Base-by-base conservation (phyloP, 2,797 vertebrate species). In the Alosa sapidissima region DNA sequence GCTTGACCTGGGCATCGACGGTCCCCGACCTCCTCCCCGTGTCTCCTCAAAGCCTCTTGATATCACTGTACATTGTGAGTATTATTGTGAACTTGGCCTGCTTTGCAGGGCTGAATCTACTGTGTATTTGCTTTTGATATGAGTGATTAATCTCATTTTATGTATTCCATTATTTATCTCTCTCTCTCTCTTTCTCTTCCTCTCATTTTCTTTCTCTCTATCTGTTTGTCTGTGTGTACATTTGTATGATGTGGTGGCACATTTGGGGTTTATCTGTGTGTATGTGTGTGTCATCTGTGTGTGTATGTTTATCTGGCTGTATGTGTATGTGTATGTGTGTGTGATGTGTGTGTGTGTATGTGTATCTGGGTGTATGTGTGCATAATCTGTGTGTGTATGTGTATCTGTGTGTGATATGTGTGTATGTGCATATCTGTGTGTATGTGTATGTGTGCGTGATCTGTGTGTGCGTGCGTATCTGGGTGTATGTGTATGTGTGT, bases 21-120 rank as follows among this genome's bases (percentile, higher is more conserved):
- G 90, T 48, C 92, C 90, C 36, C 83, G 86, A 8, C n/a, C 89
- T n/a, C 54, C 85, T 75, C 45, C 58, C 4, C 81, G 1, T 83
- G 11, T 86, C 3, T 91, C 90, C 83, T 49, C 85, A 48, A 81
- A 85, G 62, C 84, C 81, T 24, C 48, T 91, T 78, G 85, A 47
- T 0, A 72, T 89, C 41, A 41, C 9, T 0, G 92, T 95, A 1
- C 28, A 83, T 81, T 94, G 95, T 95, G 90, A 94, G 95, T 93
- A 6, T 81, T 13, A 48, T 10, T 82, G 21, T 24, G 33, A 62
- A 62, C n/a, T 19, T 45, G 16, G 9, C 14, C 33, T 41, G 68
- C 11, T 75, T 11, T 33, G 3, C 11, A 28, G 11, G 10, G 28
- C 10, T 28, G 28, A 7, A 33, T 24, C 14, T 11, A 33, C 28